Base-by-base conservation (phyloP, 2,797 vertebrate species). In the Sebastes variabilis region DNA sequence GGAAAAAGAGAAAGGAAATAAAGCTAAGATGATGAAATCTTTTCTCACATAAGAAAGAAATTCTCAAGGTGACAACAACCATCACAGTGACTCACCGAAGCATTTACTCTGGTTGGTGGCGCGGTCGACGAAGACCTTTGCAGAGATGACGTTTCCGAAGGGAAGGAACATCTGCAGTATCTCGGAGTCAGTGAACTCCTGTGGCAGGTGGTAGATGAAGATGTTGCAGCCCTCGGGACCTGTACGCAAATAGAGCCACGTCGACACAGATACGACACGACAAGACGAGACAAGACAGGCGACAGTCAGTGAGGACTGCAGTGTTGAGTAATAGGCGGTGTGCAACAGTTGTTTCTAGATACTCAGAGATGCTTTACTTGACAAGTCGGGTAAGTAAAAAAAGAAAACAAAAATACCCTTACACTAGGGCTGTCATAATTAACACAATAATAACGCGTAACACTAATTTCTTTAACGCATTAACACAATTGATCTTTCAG, bases 41-140 rank as follows among this genome's bases (percentile, higher is more conserved):
- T 71, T 54, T 70, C 8, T 49, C 20, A 22, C 1, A 13, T 6
- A 25, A 59, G 20, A 68, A 16, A 30, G 22, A 54, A 69, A 25
- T 18, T 9, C 9, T 32, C 30, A 34, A 25, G 29, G 62, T 10
- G 11, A 58, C 60, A 61, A 25, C 18, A n/a, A 46, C 13, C 6
- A 29, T 72, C 24, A 18, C 49, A 25, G 27, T 72, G 34, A 91
- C 97, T 95, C 94, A 98, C 98, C 98, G 60, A 99, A 99, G 94
- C 98, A 99, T 95, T 99, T 99, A 96, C 98, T 99, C 95, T 99
- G 98, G 95, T 99, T 99, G 94, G 98, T 99, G 88, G 98, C 98
- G 1, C 98, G 96, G 94, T 99, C 98, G n/a, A 99, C 97, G 72
- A 99, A 99, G 86, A 99, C 98, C 95, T 99, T 99, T 85, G 98